Evolutionary conservation across 2,888 invertebrate genomes (phyloP).

Genomic region (Drosophila subsilvestris): DNA sequence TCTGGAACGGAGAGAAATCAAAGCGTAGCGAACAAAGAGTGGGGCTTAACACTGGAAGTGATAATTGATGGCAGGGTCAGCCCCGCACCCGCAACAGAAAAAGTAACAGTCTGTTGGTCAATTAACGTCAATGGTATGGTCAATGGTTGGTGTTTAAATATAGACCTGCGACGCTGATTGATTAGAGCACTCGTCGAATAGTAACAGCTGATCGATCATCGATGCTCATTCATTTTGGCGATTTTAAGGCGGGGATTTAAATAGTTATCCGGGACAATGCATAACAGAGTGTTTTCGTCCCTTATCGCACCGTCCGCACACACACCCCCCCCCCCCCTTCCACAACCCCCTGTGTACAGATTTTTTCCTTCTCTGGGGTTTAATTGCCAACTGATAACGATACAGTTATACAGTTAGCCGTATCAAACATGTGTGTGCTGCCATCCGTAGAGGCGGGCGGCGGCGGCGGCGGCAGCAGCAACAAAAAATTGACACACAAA

Average conservation of each 20-base stretch:
- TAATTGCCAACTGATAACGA: slow-evolving; percentile 44
- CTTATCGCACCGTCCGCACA: slow-evolving; percentile 16
- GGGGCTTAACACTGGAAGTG: slow-evolving; percentile 24
- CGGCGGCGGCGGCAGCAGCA: slow-evolving; percentile 11
- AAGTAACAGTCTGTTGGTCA: slow-evolving; percentile 35
- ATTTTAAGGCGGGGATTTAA: neutral
- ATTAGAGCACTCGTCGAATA: slow-evolving; percentile 19
- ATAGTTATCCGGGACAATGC: slow-evolving; percentile 2
- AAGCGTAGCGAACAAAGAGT: slow-evolving; percentile 9
- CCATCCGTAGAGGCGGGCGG: slow-evolving; percentile 4
- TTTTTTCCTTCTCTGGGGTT: slow-evolving; percentile 38
- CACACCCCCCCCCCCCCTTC: neutral
- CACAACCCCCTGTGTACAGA: slow-evolving; percentile 32
- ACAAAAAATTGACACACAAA: slow-evolving; percentile 27
- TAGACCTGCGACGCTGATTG: slow-evolving; percentile 36
- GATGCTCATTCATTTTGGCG: neutral
- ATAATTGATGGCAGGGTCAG: slow-evolving; percentile 43
- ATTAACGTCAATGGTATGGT: slow-evolving; percentile 34
- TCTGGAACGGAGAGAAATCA: neutral
- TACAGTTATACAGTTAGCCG: slow-evolving; percentile 18
- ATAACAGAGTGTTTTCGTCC: slow-evolving; percentile 1
- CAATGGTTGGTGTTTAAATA: slow-evolving; percentile 20
- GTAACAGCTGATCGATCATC: slow-evolving; percentile 31
- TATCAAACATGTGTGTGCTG: slow-evolving; percentile 25
- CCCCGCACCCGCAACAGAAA: neutral